Evolutionary conservation across 1,140 invertebrate species (phyloP).

Genomic region (Aporrectodea caliginosa): DNA sequence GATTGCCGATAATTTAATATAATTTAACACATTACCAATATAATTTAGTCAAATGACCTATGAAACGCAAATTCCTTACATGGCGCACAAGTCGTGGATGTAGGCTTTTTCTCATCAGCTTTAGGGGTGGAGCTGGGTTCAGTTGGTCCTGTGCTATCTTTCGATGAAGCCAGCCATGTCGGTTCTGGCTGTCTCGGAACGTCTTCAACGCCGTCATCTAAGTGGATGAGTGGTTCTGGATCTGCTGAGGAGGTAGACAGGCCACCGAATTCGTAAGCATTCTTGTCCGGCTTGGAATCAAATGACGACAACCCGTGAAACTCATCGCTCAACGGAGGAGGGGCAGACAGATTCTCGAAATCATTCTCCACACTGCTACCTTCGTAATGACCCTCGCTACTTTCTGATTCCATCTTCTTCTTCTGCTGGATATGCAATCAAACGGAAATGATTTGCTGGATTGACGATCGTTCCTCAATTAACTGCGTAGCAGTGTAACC

Average conservation of each 20-base stretch:
- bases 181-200: not conserved
- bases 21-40: not conserved
- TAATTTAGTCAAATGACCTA: not conserved
- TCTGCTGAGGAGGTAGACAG: not conserved
- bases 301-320: not conserved
- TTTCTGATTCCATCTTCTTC: not conserved
- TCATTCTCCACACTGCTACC: not conserved
- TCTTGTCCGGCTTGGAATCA: not conserved
- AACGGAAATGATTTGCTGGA: too few species aligned
- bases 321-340: not conserved
- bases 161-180: not conserved
- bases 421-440: too few species aligned
- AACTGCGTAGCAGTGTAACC: too few species aligned
- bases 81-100: not conserved
- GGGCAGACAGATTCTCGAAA: not conserved
- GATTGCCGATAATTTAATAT: not conserved
- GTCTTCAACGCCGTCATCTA: not conserved
- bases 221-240: not conserved
- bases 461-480: too few species aligned
- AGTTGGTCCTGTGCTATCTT: not conserved
- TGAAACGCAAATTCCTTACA: not conserved
- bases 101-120: not conserved
- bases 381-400: not conserved
- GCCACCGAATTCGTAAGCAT: not conserved
- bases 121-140: not conserved